phyloP scores from a whole-genome alignment of 2,797 vertebrate species.

The Lacerta viridis region DNA sequence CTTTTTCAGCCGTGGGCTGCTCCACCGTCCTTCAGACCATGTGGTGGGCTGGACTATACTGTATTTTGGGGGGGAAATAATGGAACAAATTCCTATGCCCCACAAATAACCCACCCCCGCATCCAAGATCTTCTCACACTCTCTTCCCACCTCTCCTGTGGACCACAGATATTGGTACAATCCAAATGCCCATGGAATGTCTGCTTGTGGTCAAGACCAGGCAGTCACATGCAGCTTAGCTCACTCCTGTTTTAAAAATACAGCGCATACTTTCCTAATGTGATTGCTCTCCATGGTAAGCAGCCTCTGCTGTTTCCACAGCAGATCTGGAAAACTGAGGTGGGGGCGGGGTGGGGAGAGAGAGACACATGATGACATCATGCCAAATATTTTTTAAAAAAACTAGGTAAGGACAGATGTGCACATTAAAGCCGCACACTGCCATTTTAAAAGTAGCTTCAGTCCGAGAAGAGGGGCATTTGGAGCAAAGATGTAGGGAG shows the following conservation, averaged over 20 bases:
- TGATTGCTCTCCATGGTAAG: conserved; percentile 52
- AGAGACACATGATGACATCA: not conserved
- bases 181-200: not conserved
- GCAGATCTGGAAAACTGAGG: not conserved
- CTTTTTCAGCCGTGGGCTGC: no score
- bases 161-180: not conserved
- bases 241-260: conserved; percentile 66
- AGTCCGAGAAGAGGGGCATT: no score
- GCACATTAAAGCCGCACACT: not conserved
- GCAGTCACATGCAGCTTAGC: conserved; percentile 41
- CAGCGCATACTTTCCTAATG: conserved; percentile 69
- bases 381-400: not conserved
- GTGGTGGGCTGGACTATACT: no score
- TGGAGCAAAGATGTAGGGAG: not conserved
- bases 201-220: not conserved
- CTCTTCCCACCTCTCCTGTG: not conserved
- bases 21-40: no score
- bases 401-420: no score
- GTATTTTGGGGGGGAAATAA: no score
- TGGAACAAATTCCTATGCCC: no score
- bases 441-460: not conserved
- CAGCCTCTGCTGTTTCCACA: not conserved
- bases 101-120: not conserved
- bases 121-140: conserved; percentile 13
- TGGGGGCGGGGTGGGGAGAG: no score